Percentiles rank a stretch among this genome's conserved stretches.
Conservation (phyloP, 1,140 invertebrate species). For the Ganaspis sp. region DNA sequence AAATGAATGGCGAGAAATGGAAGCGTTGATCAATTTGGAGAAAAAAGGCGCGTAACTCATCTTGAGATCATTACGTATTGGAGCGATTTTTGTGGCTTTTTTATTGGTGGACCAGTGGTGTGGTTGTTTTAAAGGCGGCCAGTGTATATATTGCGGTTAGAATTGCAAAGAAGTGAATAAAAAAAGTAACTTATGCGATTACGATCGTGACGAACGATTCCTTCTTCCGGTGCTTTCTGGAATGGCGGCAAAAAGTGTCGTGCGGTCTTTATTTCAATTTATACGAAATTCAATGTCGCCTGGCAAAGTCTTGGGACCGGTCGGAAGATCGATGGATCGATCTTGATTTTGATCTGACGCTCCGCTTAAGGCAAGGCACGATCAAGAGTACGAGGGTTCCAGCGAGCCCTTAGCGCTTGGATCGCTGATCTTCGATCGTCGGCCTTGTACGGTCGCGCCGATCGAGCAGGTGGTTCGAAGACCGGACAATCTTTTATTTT, state of each 20-base stretch:
- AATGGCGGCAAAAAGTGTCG: slow-evolving; percentile 22
- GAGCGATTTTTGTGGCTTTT: too few species aligned
- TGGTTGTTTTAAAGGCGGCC: too few species aligned
- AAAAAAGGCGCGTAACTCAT: too few species aligned
- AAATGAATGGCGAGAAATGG: too few species aligned
- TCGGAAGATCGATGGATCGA: slow-evolving; percentile 46
- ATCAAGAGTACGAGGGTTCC: slow-evolving; percentile 54
- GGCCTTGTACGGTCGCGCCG: slow-evolving; percentile 72
- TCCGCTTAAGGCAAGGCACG: slow-evolving; percentile 66
- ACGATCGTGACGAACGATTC: slow-evolving; percentile 22
- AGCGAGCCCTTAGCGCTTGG: slow-evolving; percentile 51
- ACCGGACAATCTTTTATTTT: slow-evolving; percentile 58
- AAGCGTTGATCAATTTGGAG: too few species aligned
- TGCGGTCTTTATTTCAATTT: slow-evolving; percentile 31
- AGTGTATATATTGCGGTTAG: too few species aligned
- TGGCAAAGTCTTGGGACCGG: slow-evolving; percentile 39
- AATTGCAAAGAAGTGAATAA: background rate
- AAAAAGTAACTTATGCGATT: background rate
- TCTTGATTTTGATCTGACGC: slow-evolving; percentile 57
- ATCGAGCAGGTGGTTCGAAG: slow-evolving; percentile 68
- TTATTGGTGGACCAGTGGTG: too few species aligned
- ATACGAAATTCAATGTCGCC: slow-evolving; percentile 49
- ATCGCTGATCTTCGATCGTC: slow-evolving; percentile 62
- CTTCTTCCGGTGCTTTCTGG: slow-evolving; percentile 6
- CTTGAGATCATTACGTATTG: too few species aligned